phyloP scores from a whole-genome alignment of 2,797 vertebrate genomes.

The Nasua narica region DNA sequence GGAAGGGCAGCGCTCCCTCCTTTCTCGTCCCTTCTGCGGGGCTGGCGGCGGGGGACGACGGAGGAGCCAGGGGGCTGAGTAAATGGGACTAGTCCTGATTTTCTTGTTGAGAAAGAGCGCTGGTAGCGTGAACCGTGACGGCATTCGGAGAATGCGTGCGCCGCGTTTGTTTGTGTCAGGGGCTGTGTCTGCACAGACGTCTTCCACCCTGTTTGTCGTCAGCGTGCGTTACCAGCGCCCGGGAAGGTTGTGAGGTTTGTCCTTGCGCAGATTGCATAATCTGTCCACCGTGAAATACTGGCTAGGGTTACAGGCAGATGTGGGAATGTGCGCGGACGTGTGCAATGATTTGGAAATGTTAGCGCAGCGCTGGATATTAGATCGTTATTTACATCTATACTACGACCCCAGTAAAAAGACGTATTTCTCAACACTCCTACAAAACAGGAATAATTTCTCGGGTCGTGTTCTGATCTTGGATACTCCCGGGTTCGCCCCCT shows the following conservation, averaged over 20 bases:
- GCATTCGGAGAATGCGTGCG: constrained; percentile 45
- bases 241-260: constrained; percentile 70
- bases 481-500: background rate
- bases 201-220: constrained; percentile 62
- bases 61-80: background rate
- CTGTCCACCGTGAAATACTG: constrained; percentile 51
- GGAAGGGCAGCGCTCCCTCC: background rate
- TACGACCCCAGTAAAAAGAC: background rate
- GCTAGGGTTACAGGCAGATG: constrained; percentile 27
- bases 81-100: background rate
- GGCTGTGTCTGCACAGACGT: constrained; percentile 35
- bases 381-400: background rate
- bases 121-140: constrained; percentile 10
- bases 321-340: constrained; percentile 43
- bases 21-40: background rate
- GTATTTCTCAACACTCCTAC: background rate
- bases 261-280: constrained; percentile 80
- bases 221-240: constrained; percentile 56
- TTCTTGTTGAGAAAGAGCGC: background rate
- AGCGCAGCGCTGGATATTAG: constrained; percentile 23
- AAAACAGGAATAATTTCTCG: background rate
- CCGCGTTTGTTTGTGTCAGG: constrained; percentile 22
- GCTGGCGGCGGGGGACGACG: background rate
- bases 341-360: constrained; percentile 46
- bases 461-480: background rate